A percentile compares a stretch with the other conserved stretches of the same genome.
Conservation (phyloP, 2,888 invertebrate species). For the Nemotelus pantherinus region DNA sequence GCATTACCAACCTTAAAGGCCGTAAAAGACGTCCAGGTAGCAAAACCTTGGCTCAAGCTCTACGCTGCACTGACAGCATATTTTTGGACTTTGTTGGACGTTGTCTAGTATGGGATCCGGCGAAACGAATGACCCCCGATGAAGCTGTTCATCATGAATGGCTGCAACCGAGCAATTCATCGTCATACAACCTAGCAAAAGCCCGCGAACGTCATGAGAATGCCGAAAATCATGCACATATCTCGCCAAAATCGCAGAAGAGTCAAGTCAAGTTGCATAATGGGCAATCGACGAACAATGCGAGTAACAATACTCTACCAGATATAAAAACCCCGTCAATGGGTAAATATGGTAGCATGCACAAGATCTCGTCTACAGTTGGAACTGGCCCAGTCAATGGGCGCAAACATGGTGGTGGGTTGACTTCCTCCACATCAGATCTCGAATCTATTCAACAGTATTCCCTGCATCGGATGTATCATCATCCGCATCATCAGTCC, state of each 20-base stretch:
- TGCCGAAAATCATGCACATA: slow-evolving; percentile 53
- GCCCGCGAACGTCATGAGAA: slow-evolving; percentile 53
- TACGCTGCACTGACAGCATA: slow-evolving; percentile 85
- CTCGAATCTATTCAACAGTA: slow-evolving; percentile 64
- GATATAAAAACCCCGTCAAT: slow-evolving; percentile 61
- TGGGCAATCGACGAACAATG: slow-evolving; percentile 52
- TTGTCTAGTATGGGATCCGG: slow-evolving; percentile 95
- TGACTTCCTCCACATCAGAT: slow-evolving; percentile 62
- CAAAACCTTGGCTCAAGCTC: slow-evolving; percentile 80
- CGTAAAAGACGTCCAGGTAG: slow-evolving; percentile 89
- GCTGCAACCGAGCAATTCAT: slow-evolving; percentile 72
- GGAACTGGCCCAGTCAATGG: slow-evolving; percentile 39
- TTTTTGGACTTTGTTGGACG: slow-evolving; percentile 91
- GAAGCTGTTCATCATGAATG: slow-evolving; percentile 91
- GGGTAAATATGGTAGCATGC: slow-evolving; percentile 63
- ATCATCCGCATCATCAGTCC: slow-evolving; percentile 55
- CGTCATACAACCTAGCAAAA: slow-evolving; percentile 58
- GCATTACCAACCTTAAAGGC: slow-evolving; percentile 92
- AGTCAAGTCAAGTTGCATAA: slow-evolving; percentile 43
- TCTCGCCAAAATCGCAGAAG: slow-evolving; percentile 58
- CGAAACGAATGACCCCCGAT: slow-evolving; percentile 88
- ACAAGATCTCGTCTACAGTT: slow-evolving; percentile 59
- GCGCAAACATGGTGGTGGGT: slow-evolving; percentile 48
- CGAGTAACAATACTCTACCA: slow-evolving; percentile 59
- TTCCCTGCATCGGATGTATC: slow-evolving; percentile 63